Conservation (phyloP, 2,113 vertebrate genomes). For the Erinaceus europaeus region DNA sequence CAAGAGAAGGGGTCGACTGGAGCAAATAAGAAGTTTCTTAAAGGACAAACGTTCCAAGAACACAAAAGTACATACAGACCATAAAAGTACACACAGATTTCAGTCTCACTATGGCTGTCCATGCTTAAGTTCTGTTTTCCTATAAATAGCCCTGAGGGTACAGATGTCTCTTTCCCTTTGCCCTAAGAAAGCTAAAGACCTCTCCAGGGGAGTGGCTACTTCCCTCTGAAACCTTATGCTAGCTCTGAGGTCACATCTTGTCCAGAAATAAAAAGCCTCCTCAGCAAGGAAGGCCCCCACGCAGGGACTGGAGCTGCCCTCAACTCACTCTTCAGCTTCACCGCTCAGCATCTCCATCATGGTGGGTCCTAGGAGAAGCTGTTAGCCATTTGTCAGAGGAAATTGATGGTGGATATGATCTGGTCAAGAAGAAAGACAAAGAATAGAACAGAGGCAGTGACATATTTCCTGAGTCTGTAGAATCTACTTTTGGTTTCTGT, state of each 20-base stretch:
- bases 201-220: conserved; percentile 80
- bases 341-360: conserved; percentile 85
- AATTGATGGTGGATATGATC: background rate
- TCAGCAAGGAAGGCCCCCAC: conserved; percentile 87
- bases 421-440: conserved; percentile 11
- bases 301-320: conserved; percentile 82
- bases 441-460: background rate
- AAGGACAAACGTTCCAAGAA: conserved; percentile 37
- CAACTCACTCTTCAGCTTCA: conserved; percentile 81
- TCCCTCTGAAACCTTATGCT: conserved; percentile 87
- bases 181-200: conserved; percentile 99
- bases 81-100: conserved; percentile 81
- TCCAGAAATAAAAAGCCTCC: conserved; percentile 91
- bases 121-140: conserved; percentile 76
- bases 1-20: background rate
- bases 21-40: conserved; percentile 54
- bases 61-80: conserved; percentile 53
- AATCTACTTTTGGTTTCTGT: conserved; percentile 7
- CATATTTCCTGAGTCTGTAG: background rate
- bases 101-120: conserved; percentile 73
- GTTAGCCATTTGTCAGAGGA: conserved; percentile 11
- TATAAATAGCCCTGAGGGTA: conserved; percentile 90
- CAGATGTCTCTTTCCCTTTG: conserved; percentile 87
- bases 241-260: conserved; percentile 84
- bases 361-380: conserved; percentile 88